Percentiles rank a stretch among this genome's conserved stretches.
phyloP scores from a whole-genome alignment of 2,888 invertebrate species.

The Lasioglossum vierecki region DNA sequence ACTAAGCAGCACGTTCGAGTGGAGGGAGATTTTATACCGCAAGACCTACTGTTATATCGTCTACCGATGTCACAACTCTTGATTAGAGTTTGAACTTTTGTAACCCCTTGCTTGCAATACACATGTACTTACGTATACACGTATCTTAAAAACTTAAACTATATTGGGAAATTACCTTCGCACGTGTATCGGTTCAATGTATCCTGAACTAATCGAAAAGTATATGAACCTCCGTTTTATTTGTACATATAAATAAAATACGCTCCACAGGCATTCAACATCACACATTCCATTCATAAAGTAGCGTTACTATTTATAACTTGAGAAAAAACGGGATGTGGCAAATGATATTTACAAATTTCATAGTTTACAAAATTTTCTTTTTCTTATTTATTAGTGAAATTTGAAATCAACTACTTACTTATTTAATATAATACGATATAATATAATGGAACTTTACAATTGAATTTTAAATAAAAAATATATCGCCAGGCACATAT shows the following conservation, averaged over 20 bases:
- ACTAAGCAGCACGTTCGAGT: conserved; percentile 68
- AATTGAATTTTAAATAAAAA: not conserved
- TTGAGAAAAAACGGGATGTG: not conserved
- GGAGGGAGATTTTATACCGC: conserved; percentile 76
- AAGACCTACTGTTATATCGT: conserved; percentile 65
- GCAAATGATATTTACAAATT: conserved; percentile 10
- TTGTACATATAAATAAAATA: not conserved
- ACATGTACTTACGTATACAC: not conserved
- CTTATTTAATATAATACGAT: not conserved
- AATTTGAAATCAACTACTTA: not conserved
- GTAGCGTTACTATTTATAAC: not conserved
- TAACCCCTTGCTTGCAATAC: conserved; percentile 72
- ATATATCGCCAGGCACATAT: not conserved
- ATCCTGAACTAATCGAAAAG: not conserved
- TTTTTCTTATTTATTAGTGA: conserved; percentile 39
- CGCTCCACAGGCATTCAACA: not conserved
- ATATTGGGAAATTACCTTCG: conserved; percentile 65
- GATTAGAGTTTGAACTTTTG: conserved; percentile 79
- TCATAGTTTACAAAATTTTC: not conserved
- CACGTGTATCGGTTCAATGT: conserved; percentile 12
- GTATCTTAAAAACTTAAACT: conserved; percentile 44
- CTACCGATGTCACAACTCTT: conserved; percentile 75
- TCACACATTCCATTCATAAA: not conserved
- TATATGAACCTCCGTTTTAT: not conserved
- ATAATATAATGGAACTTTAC: conserved; percentile 2